Evolutionary conservation across 2,113 vertebrate species (phyloP).

Genomic region (Syngnathus floridae): DNA sequence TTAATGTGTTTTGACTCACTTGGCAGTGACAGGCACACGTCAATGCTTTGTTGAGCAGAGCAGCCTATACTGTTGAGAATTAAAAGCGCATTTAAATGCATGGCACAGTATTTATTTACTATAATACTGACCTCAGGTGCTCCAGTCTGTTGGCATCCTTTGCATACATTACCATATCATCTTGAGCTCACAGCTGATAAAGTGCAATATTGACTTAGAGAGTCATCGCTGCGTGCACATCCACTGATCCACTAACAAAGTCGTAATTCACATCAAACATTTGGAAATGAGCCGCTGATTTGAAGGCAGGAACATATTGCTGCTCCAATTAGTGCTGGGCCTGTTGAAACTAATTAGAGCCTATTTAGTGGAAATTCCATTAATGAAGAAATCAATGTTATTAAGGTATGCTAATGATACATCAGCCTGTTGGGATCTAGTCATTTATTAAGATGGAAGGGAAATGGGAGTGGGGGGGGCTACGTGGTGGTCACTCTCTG

Average conservation of each 20-base stretch:
- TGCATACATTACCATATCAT: neutral
- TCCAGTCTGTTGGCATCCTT: neutral
- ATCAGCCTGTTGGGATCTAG: conserved; percentile 57
- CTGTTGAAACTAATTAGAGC: conserved; percentile 73
- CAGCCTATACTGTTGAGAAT: neutral
- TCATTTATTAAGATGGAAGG: conserved; percentile 58
- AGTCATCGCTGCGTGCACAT: neutral
- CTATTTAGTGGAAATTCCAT: conserved; percentile 74
- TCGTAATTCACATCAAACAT: conserved; percentile 45
- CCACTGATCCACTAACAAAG: conserved; percentile 8
- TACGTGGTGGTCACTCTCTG: too few species aligned
- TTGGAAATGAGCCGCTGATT: conserved; percentile 50
- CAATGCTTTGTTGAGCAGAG: neutral
- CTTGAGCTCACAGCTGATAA: neutral
- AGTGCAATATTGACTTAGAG: neutral
- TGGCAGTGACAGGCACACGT: neutral
- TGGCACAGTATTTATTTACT: conserved; percentile 1
- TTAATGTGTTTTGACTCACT: neutral
- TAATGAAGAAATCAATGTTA: conserved; percentile 77
- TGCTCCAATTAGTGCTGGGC: conserved; percentile 58
- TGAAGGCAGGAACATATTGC: conserved; percentile 47
- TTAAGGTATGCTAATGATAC: conserved; percentile 74
- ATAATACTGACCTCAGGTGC: neutral
- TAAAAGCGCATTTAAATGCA: neutral
- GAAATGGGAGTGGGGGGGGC: neutral